Evolutionary conservation across 2,888 invertebrate species (phyloP).

Genomic region (Trisateles emortualis): DNA sequence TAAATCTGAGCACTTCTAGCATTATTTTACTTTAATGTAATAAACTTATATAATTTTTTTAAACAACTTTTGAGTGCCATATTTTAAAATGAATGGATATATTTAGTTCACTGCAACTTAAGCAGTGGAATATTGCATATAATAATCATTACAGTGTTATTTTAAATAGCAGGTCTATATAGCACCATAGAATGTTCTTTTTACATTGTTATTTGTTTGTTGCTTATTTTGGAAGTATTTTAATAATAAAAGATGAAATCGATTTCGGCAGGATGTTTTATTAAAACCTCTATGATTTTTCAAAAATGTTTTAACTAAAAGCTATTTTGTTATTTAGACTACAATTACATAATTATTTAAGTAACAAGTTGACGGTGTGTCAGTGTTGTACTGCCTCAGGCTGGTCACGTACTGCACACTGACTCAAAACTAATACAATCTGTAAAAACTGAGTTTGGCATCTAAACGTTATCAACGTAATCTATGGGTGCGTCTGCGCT

Average conservation of each 20-base stretch:
- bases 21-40: constrained; percentile 44
- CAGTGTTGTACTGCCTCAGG: constrained; percentile 13
- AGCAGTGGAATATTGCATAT: constrained; percentile 41
- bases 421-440: constrained; percentile 35
- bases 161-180: constrained; percentile 69
- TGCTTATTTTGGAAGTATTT: constrained; percentile 86
- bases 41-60: constrained; percentile 37
- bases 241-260: constrained; percentile 78
- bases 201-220: constrained; percentile 86
- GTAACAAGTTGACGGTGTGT: constrained; percentile 30
- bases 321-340: constrained; percentile 53
- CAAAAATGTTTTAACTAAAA: constrained; percentile 59
- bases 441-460: constrained; percentile 57
- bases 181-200: constrained; percentile 73
- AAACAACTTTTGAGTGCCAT: constrained; percentile 63
- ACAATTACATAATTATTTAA: constrained; percentile 41
- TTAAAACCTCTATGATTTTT: constrained; percentile 72
- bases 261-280: constrained; percentile 76
- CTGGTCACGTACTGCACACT: constrained; percentile 14
- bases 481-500: constrained; percentile 33
- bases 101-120: constrained; percentile 37
- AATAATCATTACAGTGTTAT: constrained; percentile 70
- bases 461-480: constrained; percentile 50
- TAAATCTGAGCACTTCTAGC: constrained; percentile 41
- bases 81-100: constrained; percentile 49